Conservation (phyloP, 2,797 vertebrate species). For the Periparus ater region DNA sequence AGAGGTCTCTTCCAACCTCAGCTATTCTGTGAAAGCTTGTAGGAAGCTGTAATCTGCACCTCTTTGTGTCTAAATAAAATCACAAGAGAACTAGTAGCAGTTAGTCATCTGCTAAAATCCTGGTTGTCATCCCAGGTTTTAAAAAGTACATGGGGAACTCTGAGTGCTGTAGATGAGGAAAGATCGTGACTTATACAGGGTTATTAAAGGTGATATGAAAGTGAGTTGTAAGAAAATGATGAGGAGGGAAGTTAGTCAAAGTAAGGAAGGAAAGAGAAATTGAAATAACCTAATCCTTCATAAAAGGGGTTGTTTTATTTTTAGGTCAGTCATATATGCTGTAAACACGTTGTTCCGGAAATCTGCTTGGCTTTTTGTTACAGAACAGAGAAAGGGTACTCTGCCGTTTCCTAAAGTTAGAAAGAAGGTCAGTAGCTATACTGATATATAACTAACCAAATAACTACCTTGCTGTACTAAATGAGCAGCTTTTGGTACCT, state of each 20-base stretch:
- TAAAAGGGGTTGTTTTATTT: constrained; percentile 1
- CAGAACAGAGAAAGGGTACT: background rate
- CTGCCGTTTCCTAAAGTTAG: background rate
- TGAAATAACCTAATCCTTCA: background rate
- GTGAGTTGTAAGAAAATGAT: background rate
- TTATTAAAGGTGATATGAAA: background rate
- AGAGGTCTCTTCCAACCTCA: background rate
- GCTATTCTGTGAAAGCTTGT: background rate
- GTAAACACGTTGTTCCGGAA: background rate
- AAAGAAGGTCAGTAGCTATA: background rate
- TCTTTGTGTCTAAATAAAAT: background rate
- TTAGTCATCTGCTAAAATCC: background rate
- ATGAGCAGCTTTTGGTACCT: background rate
- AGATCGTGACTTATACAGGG: background rate
- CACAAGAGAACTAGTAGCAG: background rate
- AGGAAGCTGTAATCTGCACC: background rate
- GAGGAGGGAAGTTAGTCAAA: constrained; percentile 15
- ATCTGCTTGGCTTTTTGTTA: background rate
- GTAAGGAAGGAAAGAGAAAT: background rate
- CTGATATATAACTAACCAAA: background rate
- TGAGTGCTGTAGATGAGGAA: background rate
- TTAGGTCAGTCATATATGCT: background rate
- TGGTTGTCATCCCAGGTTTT: background rate
- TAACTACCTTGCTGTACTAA: background rate
- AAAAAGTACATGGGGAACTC: background rate